Base-by-base conservation (phyloP, 2,888 invertebrate species). In the Hyppa rectilinea region DNA sequence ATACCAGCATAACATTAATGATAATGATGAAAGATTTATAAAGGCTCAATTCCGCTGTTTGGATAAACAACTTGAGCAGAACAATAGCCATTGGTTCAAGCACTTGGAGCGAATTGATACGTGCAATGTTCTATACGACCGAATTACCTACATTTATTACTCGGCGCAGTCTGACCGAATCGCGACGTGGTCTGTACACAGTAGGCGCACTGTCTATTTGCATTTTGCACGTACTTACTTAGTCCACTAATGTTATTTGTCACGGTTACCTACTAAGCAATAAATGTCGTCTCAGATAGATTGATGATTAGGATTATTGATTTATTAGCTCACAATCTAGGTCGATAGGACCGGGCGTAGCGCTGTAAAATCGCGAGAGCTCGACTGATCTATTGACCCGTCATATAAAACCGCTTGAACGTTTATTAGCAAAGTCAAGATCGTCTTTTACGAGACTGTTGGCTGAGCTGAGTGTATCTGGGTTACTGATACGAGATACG, bases 371-470 rank as follows among this genome's bases (percentile, higher is more conserved):
- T 78, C 65, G 80, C 80, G 74, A 75, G 75, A 80, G 76, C 78
- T 74, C 74, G 79, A 66, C 73, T 88, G 84, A 87, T 87, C 83
- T 86, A 89, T 87, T 87, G 87, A 88, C 87, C 88, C 82, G 85
- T 83, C 85, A 75, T 84, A 85, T 78, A 79, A 84, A 85, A 81
- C 81, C 77, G 80, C 83, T 82, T 74, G 73, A 85, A 82, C 80
- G 76, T 82, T 85, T 85, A 86, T 86, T 87, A 85, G 82, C 82
- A 72, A 83, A 84, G 80, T 83, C 85, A 83, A 87, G 86, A 86
- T 77, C 80, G 75, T 75, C 70, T 78, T 65, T 60, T 75, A 71
- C 61, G 71, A 72, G 64, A 59, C 63, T 61, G 61, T 76, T 71
- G 67, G 71, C 71, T 74, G 72, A 61, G 49, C 62, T 53, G 53